phyloP scores from a whole-genome alignment of 2,888 invertebrate genomes.

The Leptarthrus brevirostris region DNA sequence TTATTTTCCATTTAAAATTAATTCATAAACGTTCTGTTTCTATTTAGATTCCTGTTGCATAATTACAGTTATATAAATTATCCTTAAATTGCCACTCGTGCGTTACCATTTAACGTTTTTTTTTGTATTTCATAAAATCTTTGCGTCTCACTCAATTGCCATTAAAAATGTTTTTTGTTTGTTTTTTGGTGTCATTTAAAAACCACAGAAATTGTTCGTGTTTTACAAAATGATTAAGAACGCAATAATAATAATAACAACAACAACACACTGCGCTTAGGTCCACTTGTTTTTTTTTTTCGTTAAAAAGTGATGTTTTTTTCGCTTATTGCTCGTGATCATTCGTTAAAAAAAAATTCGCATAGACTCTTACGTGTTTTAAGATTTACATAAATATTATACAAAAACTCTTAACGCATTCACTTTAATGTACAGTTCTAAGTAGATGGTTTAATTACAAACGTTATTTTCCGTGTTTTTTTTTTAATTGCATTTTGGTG shows the following conservation, averaged over 20 bases:
- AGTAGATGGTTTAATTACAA: constrained; percentile 39
- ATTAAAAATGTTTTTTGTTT: constrained; percentile 29
- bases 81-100: constrained; percentile 43
- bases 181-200: constrained; percentile 27
- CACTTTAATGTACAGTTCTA: constrained; percentile 39
- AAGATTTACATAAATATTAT: constrained; percentile 40
- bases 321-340: constrained; percentile 1
- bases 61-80: constrained; percentile 40
- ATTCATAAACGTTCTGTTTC: background rate
- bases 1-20: constrained; percentile 1
- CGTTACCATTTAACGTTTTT: constrained; percentile 9
- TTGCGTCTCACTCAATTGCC: constrained; percentile 41
- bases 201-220: constrained; percentile 10
- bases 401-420: constrained; percentile 34
- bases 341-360: constrained; percentile 27
- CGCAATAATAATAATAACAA: background rate
- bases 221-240: constrained; percentile 12
- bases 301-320: constrained; percentile 7
- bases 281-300: constrained; percentile 17
- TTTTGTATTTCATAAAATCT: constrained; percentile 2
- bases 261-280: constrained; percentile 11
- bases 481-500: constrained; percentile 12
- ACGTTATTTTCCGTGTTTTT: background rate
- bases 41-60: constrained; percentile 26
- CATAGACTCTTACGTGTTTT: background rate